These are phyloP conservation scores for Agrilus cyanescens DNA, from an alignment of 2,888 invertebrate genomes.

Conservation along the genomic window DNA sequence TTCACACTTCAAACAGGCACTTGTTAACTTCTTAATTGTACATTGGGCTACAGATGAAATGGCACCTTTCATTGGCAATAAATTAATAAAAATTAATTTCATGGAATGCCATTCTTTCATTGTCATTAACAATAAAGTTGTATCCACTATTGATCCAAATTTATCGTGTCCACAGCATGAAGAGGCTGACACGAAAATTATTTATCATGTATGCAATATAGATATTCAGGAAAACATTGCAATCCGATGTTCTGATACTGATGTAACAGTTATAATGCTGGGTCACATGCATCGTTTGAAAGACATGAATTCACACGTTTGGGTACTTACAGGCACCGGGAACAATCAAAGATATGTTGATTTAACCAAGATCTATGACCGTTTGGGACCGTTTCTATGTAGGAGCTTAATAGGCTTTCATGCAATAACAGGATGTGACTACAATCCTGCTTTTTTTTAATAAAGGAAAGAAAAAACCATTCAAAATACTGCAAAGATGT, in stretches of 20 bases:
- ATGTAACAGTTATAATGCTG: constrained; percentile 18
- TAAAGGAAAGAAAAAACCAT: constrained; percentile 14
- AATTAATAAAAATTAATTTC: constrained; percentile 9
- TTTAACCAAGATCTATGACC: constrained; percentile 11
- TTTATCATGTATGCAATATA: constrained; percentile 15
- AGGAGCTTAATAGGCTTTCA: constrained; percentile 12
- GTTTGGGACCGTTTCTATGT: constrained; percentile 11
- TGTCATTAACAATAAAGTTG: constrained; percentile 3
- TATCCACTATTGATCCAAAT: neutral
- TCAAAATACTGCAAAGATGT: constrained; percentile 11
- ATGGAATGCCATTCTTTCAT: constrained; percentile 5
- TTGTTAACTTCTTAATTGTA: constrained; percentile 12
- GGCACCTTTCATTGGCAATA: constrained; percentile 13
- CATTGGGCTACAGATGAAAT: constrained; percentile 14
- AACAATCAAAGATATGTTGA: constrained; percentile 16
- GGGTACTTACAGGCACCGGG: constrained; percentile 16
- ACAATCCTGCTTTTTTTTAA: constrained; percentile 15
- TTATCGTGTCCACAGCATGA: constrained; percentile 8
- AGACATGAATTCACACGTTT: constrained; percentile 14
- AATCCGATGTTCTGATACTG: constrained; percentile 17
- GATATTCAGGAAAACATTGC: constrained; percentile 15
- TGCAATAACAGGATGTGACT: constrained; percentile 15
- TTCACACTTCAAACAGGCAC: constrained; percentile 13
- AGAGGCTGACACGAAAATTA: constrained; percentile 2
- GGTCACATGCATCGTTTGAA: constrained; percentile 17